Percentiles rank a stretch among this genome's conserved stretches.
Conservation (phyloP, 1,140 invertebrate species). For the Galendromus occidentalis region DNA sequence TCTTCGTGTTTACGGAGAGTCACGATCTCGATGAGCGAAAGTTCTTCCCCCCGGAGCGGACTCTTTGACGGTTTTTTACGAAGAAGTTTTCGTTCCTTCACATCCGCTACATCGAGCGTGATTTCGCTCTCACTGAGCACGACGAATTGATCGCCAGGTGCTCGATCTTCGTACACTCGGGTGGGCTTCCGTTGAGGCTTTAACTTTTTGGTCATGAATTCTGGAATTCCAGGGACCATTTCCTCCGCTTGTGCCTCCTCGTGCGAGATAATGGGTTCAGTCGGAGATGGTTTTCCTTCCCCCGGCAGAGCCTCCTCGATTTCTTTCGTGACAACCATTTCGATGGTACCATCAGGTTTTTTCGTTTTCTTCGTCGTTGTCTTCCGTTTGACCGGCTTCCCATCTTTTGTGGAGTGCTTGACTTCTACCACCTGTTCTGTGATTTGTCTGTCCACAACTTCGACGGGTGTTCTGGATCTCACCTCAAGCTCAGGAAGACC, state of each 20-base stretch:
- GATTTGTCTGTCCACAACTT: neutral
- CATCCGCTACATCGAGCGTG: conserved; percentile 2
- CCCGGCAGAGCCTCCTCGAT: neutral
- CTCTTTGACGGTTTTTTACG: neutral
- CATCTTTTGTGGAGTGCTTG: neutral
- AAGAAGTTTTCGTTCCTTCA: neutral
- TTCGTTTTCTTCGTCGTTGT: conserved; percentile 6
- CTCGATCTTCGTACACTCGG: neutral
- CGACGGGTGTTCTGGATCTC: neutral
- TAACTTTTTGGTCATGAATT: neutral
- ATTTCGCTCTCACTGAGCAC: neutral
- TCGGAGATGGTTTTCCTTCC: neutral
- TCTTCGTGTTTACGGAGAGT: neutral
- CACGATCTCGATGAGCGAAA: neutral
- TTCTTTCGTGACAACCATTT: neutral
- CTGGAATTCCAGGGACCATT: neutral
- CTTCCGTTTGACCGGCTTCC: neutral
- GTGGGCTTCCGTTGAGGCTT: neutral
- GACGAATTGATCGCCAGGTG: neutral
- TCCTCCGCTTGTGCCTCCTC: neutral
- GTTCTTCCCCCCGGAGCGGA: neutral
- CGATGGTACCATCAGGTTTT: neutral
- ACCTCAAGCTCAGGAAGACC: neutral
- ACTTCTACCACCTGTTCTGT: neutral
- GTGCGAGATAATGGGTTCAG: neutral